These are phyloP conservation scores for Ancistrus triradiatus DNA, from an alignment of 2,113 vertebrate species.

Conservation along the genomic window DNA sequence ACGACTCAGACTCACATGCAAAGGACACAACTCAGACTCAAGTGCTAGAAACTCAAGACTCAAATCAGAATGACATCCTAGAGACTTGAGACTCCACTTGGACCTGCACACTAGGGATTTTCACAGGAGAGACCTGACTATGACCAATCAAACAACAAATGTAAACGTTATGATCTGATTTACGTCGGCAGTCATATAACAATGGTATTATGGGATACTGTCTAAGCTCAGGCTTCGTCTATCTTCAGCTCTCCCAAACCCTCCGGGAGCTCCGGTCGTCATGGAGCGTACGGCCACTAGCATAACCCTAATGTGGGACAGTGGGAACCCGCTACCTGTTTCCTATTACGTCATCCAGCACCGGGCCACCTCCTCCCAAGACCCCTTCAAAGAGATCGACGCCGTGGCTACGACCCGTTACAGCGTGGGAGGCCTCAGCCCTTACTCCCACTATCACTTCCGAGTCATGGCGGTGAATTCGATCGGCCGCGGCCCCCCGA, in stretches of 20 bases:
- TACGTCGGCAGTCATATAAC: no score
- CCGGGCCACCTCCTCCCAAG: constrained; percentile 84
- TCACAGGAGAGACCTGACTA: no score
- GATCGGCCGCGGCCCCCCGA: constrained; percentile 88
- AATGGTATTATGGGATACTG: no score
- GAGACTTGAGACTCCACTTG: no score
- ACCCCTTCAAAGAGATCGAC: constrained; percentile 94
- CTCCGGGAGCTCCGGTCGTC: constrained; percentile 87
- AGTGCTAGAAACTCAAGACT: no score
- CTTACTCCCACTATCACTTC: constrained; percentile 96
- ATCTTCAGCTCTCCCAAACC: constrained; percentile 84
- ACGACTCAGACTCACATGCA: no score
- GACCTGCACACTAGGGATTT: no score
- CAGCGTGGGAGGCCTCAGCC: constrained; percentile 94
- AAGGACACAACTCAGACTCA: no score
- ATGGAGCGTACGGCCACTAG: constrained; percentile 97
- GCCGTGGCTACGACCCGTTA: constrained; percentile 96
- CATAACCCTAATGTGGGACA: constrained; percentile 97
- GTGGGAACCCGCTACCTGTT: constrained; percentile 94
- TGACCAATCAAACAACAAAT: no score
- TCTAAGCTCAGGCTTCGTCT: neutral
- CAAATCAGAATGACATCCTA: no score
- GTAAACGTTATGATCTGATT: no score
- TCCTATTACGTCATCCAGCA: constrained; percentile 95
- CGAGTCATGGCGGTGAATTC: constrained; percentile 94